These are phyloP conservation scores for Acrocyrtus sp. DNA, from an alignment of 2,888 invertebrate species.

Conservation along the genomic window DNA sequence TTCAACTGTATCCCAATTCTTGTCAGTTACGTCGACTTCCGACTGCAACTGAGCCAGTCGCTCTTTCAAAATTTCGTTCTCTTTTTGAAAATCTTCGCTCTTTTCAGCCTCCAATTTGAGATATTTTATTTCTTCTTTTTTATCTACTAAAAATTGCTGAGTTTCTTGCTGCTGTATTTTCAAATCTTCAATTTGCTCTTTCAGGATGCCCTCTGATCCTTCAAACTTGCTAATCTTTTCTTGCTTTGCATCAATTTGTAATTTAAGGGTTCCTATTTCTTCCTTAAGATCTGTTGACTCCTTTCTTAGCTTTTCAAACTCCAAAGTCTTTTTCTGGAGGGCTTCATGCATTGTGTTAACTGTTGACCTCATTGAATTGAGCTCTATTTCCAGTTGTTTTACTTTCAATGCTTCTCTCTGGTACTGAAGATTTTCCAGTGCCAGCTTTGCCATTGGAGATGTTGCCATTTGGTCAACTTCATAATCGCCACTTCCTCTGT, in stretches of 20 bases:
- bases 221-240: slow-evolving; percentile 12
- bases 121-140: slow-evolving; percentile 25
- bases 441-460: slow-evolving; percentile 34
- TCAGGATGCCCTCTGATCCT: slow-evolving; percentile 16
- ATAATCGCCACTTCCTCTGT: slow-evolving; percentile 27
- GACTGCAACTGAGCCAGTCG: slow-evolving; percentile 33
- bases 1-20: slow-evolving; percentile 44
- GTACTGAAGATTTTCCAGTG: slow-evolving; percentile 42
- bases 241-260: slow-evolving; percentile 3
- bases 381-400: slow-evolving; percentile 34
- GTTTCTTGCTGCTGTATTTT: slow-evolving; percentile 30
- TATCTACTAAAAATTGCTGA: slow-evolving; percentile 21
- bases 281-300: slow-evolving; percentile 17
- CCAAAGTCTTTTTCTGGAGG: slow-evolving; percentile 22
- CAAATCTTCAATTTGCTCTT: slow-evolving; percentile 29
- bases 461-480: slow-evolving; percentile 29
- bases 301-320: slow-evolving; percentile 33
- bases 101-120: slow-evolving; percentile 26
- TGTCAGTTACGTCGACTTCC: slow-evolving; percentile 34
- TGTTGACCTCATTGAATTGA: slow-evolving; percentile 31
- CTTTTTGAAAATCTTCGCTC: slow-evolving; percentile 25
- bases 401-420: slow-evolving; percentile 44
- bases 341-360: slow-evolving; percentile 37
- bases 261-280: slow-evolving; percentile 18
- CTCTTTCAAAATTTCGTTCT: slow-evolving; percentile 43